Evolutionary conservation across 1,140 invertebrate species (phyloP), one percentile per base, ranked within the genome.

Genomic region (Drosophila tsacasi): DNA sequence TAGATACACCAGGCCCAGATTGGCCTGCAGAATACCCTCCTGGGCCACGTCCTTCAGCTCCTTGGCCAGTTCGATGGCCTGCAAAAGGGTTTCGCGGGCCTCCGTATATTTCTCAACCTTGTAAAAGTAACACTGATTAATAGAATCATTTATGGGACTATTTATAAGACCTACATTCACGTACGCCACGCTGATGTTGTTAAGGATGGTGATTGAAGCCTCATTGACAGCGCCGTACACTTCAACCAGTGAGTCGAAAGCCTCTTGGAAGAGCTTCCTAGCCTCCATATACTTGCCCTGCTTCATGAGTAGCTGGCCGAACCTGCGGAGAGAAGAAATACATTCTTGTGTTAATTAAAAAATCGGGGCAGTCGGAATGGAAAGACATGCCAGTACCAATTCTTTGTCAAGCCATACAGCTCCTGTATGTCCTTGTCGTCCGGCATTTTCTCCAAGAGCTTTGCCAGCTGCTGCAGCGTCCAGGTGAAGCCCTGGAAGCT

Each of bases 161-260:
- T 0, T 0, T 10, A 5, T 6, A 12, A 12, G 12, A 84, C 79
- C 19, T 78, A 93, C 92, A 71, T 92, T 84, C 79, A 93, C 95
- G 95, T 95, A 95, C 13, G 97, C 94, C 49, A 96, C 96, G 40
- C 96, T 97, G 63, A 98, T 94, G 92, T 98, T 97, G 94, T 98
- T 98, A 9, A 98, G 92, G 42, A 98, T 94, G 25, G 97, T 93
- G 21, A 97, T 95, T 69, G 95, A 95, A 91, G 98, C 96, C 79
- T 96, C 95, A 81, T 95, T 95, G 10, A 95, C 92, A 67, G 95
- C 89, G 9, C 97, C 97, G 91, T 96, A 93, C 1, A 96, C 83
- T 89, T 95, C 93, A 54, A 94, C 86, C 64, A 96, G 96, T 71
- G 96, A 94, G 27, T 96, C 93, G 78, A 96, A 95, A 40, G 97